Evolutionary conservation across 2,797 vertebrate species (phyloP), one percentile per base, ranked within the genome.

Genomic region (Phrynocephalus forsythii): DNA sequence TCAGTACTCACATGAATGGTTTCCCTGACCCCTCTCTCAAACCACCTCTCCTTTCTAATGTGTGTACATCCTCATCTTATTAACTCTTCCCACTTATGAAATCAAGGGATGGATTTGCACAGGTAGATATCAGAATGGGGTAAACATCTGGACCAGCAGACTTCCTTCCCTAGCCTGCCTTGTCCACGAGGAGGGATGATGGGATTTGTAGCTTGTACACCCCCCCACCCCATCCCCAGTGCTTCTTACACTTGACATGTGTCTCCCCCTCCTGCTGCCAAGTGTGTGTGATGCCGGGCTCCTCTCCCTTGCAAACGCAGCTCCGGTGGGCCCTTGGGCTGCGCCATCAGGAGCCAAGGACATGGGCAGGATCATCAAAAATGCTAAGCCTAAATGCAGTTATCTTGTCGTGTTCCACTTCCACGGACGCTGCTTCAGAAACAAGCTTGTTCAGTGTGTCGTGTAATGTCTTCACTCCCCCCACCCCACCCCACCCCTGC

Each of bases 381-480:
- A 0, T 0, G 77, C 73, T 52, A 38, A 76, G 6, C 11, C 33
- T 66, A 60, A 85, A 71, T 0, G 0, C 48, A 26, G 7, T 69
- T 1, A 0, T 90, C 80, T 60, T 86, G 28, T 60, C 66, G 1
- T 56, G 8, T 63, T 38, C 66, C 8, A 10, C n/a, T 26, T 13
- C 38, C 38, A 44, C 28, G 11, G 20, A 33, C 2, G 28, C 20
- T 56, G 18, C 67, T 77, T 67, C 69, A 69, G 91, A 90, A 50
- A 56, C 69, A 84, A 18, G 69, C 76, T 72, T 44, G 26, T n/a
- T 75, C 20, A 15, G n/a, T 0, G 9, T 1, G 9, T 1, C 0
- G 0, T 28, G 30, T 79, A n/a, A 5, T 52, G 50, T n/a, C 86
- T 90, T 91, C 16, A 11, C 90, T 91, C 83, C 79, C 67, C 22